A percentile compares a stretch with the other conserved stretches of the same genome.
Evolutionary conservation across 2,797 vertebrate species (phyloP).

Genomic region (Halcyon chelicuti): DNA sequence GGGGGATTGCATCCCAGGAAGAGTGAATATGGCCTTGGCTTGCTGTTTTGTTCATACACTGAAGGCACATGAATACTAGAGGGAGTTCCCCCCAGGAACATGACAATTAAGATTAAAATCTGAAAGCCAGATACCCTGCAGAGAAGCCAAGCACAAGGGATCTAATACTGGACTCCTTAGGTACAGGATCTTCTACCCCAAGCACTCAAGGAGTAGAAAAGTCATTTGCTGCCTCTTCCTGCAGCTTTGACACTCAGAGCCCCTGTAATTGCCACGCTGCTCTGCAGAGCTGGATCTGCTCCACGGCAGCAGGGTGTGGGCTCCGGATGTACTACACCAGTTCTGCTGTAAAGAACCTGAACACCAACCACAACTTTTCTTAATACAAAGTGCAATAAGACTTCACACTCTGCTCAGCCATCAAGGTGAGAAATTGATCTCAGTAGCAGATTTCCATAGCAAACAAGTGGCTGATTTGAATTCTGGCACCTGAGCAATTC

Average conservation of each 20-base stretch:
- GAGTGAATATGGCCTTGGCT: neutral
- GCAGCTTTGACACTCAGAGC: fast-evolving
- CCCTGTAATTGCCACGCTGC: neutral
- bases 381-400: no score
- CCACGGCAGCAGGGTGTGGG: neutral
- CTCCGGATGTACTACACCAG: fast-evolving
- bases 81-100: neutral
- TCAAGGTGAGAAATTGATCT: neutral
- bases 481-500: neutral
- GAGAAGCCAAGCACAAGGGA: neutral
- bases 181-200: neutral
- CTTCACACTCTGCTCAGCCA: no score
- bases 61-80: neutral
- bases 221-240: neutral
- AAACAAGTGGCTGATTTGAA: neutral
- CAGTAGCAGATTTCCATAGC: neutral
- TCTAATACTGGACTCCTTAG: neutral
- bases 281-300: neutral
- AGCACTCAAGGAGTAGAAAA: neutral
- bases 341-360: neutral
- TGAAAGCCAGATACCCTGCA: neutral
- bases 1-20: neutral
- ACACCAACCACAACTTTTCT: neutral
- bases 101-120: neutral
- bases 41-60: neutral